A percentile compares a stretch with the other conserved stretches of the same genome.
These are phyloP conservation scores for human DNA, from an alignment of 2,113 vertebrate genomes.

Conservation along the genomic window DNA sequence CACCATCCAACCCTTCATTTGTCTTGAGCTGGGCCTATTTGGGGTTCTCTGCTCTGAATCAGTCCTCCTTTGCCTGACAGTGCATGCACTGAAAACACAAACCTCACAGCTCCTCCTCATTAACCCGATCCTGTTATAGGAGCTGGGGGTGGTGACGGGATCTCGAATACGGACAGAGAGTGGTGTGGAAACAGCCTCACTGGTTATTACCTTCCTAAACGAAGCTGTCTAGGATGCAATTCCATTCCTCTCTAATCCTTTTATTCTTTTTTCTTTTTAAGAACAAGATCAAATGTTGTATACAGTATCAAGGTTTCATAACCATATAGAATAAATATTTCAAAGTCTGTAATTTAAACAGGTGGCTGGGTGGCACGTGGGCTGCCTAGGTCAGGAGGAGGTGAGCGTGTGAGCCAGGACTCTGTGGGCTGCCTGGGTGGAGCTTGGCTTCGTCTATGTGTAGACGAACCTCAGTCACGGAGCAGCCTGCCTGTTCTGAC, in stretches of 20 bases:
- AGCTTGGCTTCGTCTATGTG: accelerated
- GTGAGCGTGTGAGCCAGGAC: neutral
- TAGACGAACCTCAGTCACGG: accelerated
- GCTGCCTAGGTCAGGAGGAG: neutral
- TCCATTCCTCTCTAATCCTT: neutral
- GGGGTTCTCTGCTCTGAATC: neutral
- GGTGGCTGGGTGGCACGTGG: neutral
- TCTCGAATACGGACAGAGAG: neutral
- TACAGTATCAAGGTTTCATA: slow-evolving; percentile 36
- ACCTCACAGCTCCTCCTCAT: accelerated
- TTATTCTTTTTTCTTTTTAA: neutral
- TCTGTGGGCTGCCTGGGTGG: accelerated
- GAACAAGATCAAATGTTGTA: slow-evolving; percentile 55
- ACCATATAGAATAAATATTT: slow-evolving; percentile 52
- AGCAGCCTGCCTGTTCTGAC: too few relatives aligned
- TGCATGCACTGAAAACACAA: accelerated
- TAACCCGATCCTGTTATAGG: neutral
- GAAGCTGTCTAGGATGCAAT: neutral
- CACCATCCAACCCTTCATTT: too few relatives aligned
- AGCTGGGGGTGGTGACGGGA: neutral
- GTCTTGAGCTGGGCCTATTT: accelerated
- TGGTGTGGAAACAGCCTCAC: neutral
- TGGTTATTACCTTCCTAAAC: accelerated
- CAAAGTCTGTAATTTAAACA: slow-evolving; percentile 30
- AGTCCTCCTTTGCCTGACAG: too few relatives aligned